Percentiles rank a stretch among this genome's conserved stretches.
phyloP scores from a whole-genome alignment of 2,797 vertebrate species.

The Ambastaia sidthimunki region DNA sequence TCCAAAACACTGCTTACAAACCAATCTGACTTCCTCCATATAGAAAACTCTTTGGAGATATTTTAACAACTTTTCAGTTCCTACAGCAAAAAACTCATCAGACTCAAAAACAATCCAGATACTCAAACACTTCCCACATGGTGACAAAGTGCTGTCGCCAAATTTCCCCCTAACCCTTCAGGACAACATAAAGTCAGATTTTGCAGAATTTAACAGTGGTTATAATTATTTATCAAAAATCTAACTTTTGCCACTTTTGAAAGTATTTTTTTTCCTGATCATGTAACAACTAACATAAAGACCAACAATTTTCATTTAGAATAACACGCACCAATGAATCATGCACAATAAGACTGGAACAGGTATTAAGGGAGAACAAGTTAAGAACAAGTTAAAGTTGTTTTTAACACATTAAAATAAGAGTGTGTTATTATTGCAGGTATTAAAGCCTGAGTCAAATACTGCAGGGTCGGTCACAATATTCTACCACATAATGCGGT shows the following conservation, averaged over 20 bases:
- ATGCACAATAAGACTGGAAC: no score
- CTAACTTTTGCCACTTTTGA: background rate
- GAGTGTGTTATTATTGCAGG: background rate
- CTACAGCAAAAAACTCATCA: no score
- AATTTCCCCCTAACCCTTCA: no score
- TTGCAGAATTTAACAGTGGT: background rate
- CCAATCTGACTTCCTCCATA: background rate
- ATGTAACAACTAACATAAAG: no score
- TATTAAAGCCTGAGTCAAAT: background rate
- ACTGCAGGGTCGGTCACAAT: background rate
- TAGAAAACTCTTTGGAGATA: background rate
- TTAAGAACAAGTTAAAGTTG: no score
- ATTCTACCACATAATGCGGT: background rate
- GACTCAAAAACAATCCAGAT: no score
- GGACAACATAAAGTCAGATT: background rate
- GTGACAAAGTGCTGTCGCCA: constrained; percentile 2
- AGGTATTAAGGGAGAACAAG: no score
- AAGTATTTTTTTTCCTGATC: no score
- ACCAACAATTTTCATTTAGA: no score
- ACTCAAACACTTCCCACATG: background rate
- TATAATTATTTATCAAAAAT: background rate
- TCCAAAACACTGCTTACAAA: background rate
- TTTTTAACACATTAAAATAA: no score
- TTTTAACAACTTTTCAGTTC: no score
- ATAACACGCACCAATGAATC: no score